Percentiles rank a stretch among this genome's conserved stretches.
phyloP scores from a whole-genome alignment of 2,797 vertebrate species.

The Hafferia zeledoni region DNA sequence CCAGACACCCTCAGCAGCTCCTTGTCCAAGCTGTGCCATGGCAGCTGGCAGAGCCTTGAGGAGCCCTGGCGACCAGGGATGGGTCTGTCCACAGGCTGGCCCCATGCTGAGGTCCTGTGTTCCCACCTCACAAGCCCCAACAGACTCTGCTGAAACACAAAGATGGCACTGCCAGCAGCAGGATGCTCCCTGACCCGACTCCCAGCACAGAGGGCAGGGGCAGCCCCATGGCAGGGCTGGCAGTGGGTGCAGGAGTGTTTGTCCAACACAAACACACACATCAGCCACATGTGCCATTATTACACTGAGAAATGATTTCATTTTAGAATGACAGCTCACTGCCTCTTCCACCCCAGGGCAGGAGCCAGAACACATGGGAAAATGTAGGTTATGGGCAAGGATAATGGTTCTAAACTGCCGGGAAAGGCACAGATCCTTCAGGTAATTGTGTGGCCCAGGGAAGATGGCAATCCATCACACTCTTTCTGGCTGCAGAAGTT shows the following conservation, averaged over 20 bases:
- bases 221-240: fast-evolving
- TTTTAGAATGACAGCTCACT: background rate
- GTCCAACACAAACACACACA: background rate
- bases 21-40: fast-evolving
- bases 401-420: background rate
- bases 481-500: background rate
- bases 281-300: fast-evolving
- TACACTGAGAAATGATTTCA: background rate
- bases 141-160: fast-evolving
- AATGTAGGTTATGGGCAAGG: background rate
- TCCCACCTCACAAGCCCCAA: background rate
- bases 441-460: background rate
- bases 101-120: fast-evolving
- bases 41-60: fast-evolving
- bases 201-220: fast-evolving
- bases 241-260: fast-evolving
- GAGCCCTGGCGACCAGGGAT: fast-evolving
- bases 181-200: fast-evolving
- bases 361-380: background rate
- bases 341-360: background rate
- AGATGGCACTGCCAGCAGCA: fast-evolving
- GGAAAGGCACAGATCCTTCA: background rate
- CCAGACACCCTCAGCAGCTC: background rate
- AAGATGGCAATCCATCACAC: background rate
- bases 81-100: fast-evolving